Conservation (phyloP, 1,140 invertebrate genomes). For the Pantala flavescens region DNA sequence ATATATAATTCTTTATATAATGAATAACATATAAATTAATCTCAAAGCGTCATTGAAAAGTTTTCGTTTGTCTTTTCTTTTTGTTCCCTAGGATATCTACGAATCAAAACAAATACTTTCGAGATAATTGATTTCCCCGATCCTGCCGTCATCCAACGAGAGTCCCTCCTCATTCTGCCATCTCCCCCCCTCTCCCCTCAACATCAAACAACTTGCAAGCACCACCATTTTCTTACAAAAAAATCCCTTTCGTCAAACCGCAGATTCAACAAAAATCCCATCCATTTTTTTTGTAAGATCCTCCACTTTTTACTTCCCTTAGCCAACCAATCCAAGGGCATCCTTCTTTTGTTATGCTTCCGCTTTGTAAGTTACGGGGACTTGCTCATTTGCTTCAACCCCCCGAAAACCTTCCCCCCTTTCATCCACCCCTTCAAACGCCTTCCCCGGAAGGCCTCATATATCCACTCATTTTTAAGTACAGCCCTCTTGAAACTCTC, state of each 20-base stretch:
- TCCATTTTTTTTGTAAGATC: neutral
- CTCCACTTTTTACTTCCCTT: neutral
- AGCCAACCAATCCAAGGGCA: neutral
- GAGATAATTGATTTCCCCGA: no score
- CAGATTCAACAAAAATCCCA: neutral
- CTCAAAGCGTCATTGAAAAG: no score
- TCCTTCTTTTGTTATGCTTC: slow-evolving; percentile 6
- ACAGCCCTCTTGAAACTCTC: neutral
- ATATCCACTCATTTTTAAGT: no score
- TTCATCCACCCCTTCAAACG: no score
- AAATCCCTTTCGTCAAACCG: slow-evolving; percentile 1
- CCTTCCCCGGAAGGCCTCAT: no score
- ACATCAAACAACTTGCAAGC: slow-evolving; percentile 2
- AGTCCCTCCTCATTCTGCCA: no score
- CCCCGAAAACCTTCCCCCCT: neutral
- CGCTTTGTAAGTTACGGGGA: slow-evolving; percentile 3
- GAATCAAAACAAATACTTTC: no score
- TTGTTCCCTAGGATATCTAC: no score
- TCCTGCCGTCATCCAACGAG: no score
- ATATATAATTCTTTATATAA: no score
- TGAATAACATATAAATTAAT: no score
- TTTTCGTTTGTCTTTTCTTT: no score
- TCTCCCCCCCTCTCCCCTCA: neutral
- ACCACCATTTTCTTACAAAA: neutral
- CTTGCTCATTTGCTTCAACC: neutral